Evolutionary conservation across 2,888 invertebrate genomes (phyloP), one percentile per base, ranked within the genome.

Genomic region (Julus scanicus): DNA sequence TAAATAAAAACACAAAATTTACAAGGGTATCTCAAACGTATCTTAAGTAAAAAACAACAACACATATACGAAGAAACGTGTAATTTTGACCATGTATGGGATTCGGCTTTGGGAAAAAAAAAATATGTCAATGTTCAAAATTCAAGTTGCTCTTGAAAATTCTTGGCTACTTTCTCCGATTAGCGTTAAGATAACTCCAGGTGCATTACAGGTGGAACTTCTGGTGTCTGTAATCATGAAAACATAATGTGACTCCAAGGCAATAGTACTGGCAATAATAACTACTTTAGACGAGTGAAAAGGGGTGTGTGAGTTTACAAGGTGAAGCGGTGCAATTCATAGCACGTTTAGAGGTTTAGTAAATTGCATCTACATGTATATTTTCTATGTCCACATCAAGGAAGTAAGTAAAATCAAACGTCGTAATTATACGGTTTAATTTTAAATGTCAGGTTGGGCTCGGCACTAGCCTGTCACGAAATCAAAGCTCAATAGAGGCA

Each of bases 41-140:
- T 44, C 44, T 63, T 63, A n/a, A n/a, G n/a, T n/a, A 63, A 63
- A 63, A 53, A 63, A 53, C 53, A 63, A 63, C 63, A 63, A 63
- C 63, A 63, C 63, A 63, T n/a, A 63, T 63, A 63, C 20, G 63
- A 63, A 20, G 4, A n/a, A 3, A 6, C 63, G 17, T 5, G n/a
- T 63, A 63, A n/a, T 63, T 63, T n/a, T 63, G 63, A 63, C 63
- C 63, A 63, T 63, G 63, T 63, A 63, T 63, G 63, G 63, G 20
- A 63, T 63, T 15, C n/a, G 63, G 63, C 63, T 63, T 63, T 63
- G 57, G 53, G 53, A n/a, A n/a, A n/a, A 20, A 63, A 63, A 63
- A 63, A 63, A 63, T 63, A 20, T 63, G 63, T 63, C 63, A 63
- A 63, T 63, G 63, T n/a, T 63, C 63, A 63, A 63, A 63, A 63